phyloP scores from a whole-genome alignment of 2,888 invertebrate species.

The Ormyrus thymus region DNA sequence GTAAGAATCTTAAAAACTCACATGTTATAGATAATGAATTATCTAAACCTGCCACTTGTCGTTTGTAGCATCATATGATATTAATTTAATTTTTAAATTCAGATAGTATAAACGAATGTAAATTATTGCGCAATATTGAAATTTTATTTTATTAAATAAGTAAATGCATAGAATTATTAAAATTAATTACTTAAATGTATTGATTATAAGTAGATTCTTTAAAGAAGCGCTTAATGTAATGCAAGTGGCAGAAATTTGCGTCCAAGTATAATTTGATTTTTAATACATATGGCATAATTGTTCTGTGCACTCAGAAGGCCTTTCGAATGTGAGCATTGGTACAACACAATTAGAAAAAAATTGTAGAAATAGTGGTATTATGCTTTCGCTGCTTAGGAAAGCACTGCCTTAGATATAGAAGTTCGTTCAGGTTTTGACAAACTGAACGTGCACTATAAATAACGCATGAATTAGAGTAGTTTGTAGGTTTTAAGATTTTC shows the following conservation, averaged over 20 bases:
- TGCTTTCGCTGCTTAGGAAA: constrained; percentile 32
- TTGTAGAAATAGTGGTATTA: constrained; percentile 60
- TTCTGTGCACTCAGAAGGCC: constrained; percentile 71
- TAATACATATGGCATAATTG: constrained; percentile 67
- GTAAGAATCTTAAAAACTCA: constrained; percentile 60
- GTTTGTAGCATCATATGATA: constrained; percentile 46
- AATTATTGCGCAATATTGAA: constrained; percentile 5
- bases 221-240: constrained; percentile 46
- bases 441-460: constrained; percentile 34
- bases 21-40: constrained; percentile 18
- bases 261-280: constrained; percentile 59
- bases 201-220: constrained; percentile 29
- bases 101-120: constrained; percentile 19
- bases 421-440: constrained; percentile 16
- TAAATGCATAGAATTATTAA: constrained; percentile 20
- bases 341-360: constrained; percentile 65
- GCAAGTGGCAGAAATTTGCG: constrained; percentile 65
- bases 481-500: constrained; percentile 12
- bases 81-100: constrained; percentile 28
- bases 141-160: constrained; percentile 10
- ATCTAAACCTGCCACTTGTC: constrained; percentile 65
- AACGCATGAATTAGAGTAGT: constrained; percentile 44
- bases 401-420: constrained; percentile 32
- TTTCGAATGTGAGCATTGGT: constrained; percentile 72
- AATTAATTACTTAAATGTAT: constrained; percentile 11